Percentiles rank a stretch among this genome's conserved stretches.
phyloP scores from a whole-genome alignment of 35 echinoderm and acorn worm species.

The Hemicentrotus pulcherrimus region DNA sequence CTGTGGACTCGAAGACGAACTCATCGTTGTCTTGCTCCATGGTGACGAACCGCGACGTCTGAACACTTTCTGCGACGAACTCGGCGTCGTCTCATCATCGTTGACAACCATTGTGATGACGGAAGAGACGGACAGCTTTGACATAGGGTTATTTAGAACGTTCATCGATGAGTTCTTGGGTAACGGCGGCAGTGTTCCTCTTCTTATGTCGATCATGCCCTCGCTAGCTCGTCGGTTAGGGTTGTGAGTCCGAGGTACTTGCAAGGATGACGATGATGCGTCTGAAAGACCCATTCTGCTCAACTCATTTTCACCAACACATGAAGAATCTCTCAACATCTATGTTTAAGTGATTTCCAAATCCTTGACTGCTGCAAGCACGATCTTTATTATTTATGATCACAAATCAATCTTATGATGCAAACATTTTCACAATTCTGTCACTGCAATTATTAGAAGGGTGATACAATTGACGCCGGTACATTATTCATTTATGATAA shows the following conservation, averaged over 20 bases:
- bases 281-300: background rate
- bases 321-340: background rate
- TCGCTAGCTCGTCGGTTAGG: background rate
- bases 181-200: background rate
- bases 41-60: background rate
- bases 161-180: background rate
- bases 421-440: too few relatives aligned
- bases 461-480: too few relatives aligned
- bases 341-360: background rate
- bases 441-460: too few relatives aligned
- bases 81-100: background rate
- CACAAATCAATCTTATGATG: too few relatives aligned
- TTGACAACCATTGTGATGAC: background rate
- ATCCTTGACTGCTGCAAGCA: background rate
- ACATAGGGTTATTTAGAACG: background rate
- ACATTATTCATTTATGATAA: background rate
- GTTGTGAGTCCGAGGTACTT: background rate
- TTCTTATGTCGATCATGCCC: background rate
- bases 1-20: background rate
- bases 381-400: background rate
- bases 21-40: background rate
- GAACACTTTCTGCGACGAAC: background rate
- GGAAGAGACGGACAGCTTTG: background rate
- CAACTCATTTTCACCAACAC: too few relatives aligned
- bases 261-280: background rate